Conservation (phyloP, 2,113 vertebrate species). For the Camelus dromedarius region DNA sequence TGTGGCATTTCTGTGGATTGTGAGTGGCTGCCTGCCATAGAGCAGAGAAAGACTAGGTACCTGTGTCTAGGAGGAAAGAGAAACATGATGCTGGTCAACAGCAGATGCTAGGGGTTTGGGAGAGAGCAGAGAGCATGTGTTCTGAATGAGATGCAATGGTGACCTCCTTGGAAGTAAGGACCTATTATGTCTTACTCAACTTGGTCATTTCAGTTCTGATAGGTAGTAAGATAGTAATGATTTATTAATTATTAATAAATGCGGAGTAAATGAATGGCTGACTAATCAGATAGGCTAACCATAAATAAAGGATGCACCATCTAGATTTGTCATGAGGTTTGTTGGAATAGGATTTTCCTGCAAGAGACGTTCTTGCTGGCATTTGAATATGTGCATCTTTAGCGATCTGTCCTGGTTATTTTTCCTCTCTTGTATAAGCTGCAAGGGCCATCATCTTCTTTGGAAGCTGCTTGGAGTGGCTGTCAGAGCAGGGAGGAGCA, state of each 20-base stretch:
- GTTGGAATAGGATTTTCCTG: not conserved
- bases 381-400: not conserved
- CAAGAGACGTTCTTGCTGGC: not conserved
- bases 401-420: not conserved
- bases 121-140: not conserved
- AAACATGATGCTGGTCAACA: not conserved
- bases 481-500: not conserved
- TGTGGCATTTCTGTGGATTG: not conserved
- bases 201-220: not conserved
- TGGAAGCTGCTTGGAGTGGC: not conserved
- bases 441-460: not conserved
- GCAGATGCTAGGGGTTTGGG: rapidly evolving
- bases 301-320: not conserved
- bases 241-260: not conserved
- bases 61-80: not conserved
- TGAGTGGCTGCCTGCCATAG: not conserved
- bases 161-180: not conserved
- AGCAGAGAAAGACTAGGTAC: not conserved
- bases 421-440: not conserved
- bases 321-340: not conserved
- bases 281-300: not conserved
- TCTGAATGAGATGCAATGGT: not conserved
- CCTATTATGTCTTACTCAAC: not conserved
- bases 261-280: not conserved
- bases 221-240: not conserved